Conservation (phyloP, 2,888 invertebrate species). For the Yponomeuta plumbellus region DNA sequence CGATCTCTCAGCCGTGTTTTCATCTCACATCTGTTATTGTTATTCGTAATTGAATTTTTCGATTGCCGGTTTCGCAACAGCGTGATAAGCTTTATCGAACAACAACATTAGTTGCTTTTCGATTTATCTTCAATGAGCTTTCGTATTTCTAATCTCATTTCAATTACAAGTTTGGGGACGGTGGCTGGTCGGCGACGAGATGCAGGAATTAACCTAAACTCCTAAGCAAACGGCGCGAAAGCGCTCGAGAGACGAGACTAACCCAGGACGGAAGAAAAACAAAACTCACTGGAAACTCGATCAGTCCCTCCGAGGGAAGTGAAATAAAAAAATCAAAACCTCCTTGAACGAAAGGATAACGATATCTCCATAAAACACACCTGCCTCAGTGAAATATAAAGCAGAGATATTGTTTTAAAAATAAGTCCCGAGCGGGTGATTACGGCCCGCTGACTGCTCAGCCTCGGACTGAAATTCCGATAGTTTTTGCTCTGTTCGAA, state of each 20-base stretch:
- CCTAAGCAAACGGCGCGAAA: slow-evolving; percentile 59
- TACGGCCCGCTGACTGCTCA: slow-evolving; percentile 50
- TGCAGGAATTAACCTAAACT: slow-evolving; percentile 60
- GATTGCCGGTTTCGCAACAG: slow-evolving; percentile 11
- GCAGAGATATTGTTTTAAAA: slow-evolving; percentile 69
- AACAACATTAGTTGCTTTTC: slow-evolving; percentile 8
- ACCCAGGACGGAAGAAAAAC: slow-evolving; percentile 69
- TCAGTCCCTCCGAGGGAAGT: slow-evolving; percentile 48
- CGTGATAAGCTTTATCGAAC: slow-evolving; percentile 11
- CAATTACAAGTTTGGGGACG: slow-evolving; percentile 12
- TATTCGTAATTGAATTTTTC: slow-evolving; percentile 60
- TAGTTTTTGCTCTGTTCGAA: slow-evolving; percentile 71
- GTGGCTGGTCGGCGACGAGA: slow-evolving; percentile 23
- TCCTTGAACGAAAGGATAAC: slow-evolving; percentile 42
- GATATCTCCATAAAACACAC: slow-evolving; percentile 63
- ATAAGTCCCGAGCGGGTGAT: slow-evolving; percentile 62
- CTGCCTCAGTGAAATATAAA: slow-evolving; percentile 66
- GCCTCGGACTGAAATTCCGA: slow-evolving; percentile 67
- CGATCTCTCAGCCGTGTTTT: slow-evolving; percentile 41
- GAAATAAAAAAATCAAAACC: slow-evolving; percentile 61
- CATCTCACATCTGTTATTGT: slow-evolving; percentile 55
- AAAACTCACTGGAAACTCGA: slow-evolving; percentile 53
- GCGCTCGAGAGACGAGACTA: slow-evolving; percentile 55
- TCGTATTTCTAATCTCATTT: slow-evolving; percentile 15
- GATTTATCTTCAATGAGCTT: slow-evolving; percentile 15